Evolutionary conservation across 2,797 vertebrate species (phyloP), one percentile per base, ranked within the genome.

Genomic region (Bradypus variegatus): DNA sequence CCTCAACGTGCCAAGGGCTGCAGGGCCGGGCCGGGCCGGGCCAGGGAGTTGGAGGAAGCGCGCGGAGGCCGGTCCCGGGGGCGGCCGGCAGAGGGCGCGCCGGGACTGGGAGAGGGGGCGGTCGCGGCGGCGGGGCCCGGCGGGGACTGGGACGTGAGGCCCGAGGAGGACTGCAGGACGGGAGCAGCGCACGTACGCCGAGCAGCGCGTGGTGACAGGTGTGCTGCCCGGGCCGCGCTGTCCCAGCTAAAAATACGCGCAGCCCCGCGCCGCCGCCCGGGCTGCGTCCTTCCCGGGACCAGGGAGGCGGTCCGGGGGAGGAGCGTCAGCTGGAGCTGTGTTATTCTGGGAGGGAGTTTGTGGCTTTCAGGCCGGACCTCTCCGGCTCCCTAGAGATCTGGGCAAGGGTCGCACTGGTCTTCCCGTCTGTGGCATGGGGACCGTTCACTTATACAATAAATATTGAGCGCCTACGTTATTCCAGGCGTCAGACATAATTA

Each of bases 11-110:
- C 8, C 45, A 50, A 45, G 73, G 1, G n/a, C n/a, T n/a, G n/a
- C n/a, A n/a, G n/a, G n/a, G n/a, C n/a, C n/a, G n/a, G n/a, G n/a
- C n/a, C n/a, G n/a, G n/a, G n/a, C n/a, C n/a, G n/a, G n/a, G 41
- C 50, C 2, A 1, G 11, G 36, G 45, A 10, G 23, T 3, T 58
- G 62, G 12, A 5, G 19, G 33, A 55, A 31, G 60, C 0, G 19
- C 19, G n/a, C 31, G 69, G 45, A 83, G 83, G 45, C n/a, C 45
- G n/a, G n/a, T 31, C 41, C 41, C 27, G 2, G 27, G 2, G 87
- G 50, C 2, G 1, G 78, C 93, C 95, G 48, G 93, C 86, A 96
- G 96, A 94, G 94, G 95, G 96, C 94, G 95, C 89, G 38, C 88
- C 23, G 73, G 75, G 36, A 92, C 82, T 53, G 55, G 50, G 58